These are phyloP conservation scores for Tricholauxania praeusta DNA, from an alignment of 2,888 invertebrate genomes.

Conservation along the genomic window DNA sequence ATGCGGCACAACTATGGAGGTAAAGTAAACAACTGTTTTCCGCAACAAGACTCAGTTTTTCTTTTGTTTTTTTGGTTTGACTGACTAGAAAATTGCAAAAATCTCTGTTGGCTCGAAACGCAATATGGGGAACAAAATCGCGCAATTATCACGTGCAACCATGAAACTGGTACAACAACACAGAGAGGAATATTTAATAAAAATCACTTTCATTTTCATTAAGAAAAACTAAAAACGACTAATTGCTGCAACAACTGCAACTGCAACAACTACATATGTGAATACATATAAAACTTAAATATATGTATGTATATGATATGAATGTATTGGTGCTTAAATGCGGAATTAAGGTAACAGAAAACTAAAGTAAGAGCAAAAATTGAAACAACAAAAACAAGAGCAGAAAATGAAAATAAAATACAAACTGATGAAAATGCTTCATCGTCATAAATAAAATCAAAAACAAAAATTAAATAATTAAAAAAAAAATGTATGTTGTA, in stretches of 20 bases:
- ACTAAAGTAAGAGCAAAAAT: conserved; percentile 10
- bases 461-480: background rate
- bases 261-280: conserved; percentile 18
- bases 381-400: conserved; percentile 34
- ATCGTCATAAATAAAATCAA: background rate
- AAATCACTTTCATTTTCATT: conserved; percentile 50
- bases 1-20: background rate
- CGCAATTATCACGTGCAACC: conserved; percentile 54
- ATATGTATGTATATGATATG: conserved; percentile 31
- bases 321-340: conserved; percentile 26
- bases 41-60: conserved; percentile 31
- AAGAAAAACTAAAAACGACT: conserved; percentile 39
- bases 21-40: conserved; percentile 4
- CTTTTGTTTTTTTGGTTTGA: background rate
- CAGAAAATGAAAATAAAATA: conserved; percentile 4
- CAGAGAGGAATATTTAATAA: conserved; percentile 37
- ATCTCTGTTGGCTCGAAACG: conserved; percentile 36
- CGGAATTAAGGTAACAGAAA: conserved; percentile 31
- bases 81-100: conserved; percentile 30
- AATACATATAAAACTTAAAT: conserved; percentile 35
- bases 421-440: background rate
- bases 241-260: conserved; percentile 38
- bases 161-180: conserved; percentile 54
- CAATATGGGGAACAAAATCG: conserved; percentile 32
- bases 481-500: conserved; percentile 15